Evolutionary conservation across 2,113 vertebrate species (phyloP), one percentile per base, ranked within the genome.

Genomic region (Stegostoma tigrinum): DNA sequence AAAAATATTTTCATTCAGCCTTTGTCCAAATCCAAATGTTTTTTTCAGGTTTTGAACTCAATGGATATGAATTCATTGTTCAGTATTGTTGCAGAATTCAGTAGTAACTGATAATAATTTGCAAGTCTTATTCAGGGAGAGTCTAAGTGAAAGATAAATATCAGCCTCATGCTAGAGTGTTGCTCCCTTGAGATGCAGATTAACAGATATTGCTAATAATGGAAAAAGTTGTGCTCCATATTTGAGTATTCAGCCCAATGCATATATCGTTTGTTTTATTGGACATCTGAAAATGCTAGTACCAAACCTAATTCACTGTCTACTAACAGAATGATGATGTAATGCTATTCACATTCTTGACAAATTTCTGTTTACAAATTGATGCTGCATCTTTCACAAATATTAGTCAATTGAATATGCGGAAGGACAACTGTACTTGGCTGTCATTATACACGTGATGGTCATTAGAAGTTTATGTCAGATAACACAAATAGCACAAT

Each of bases 81-180:
- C 80, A 48, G 15, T 17, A 72, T 24, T 94, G 66, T 95, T 23
- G 67, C 42, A 45, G 24, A 72, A 72, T 95, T 95, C 68, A 95
- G 48, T 70, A 61, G 66, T 38, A n/a, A 52, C 52, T 72, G 94
- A 24, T 52, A 75, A 10, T 95, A 72, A 95, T 95, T 95, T 93
- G 42, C 72, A 19, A 75, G 19, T 72, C 10, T 52, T 1, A 8
- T 45, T 70, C 94, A 95, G 66, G 45, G 21, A 23, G 42, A 95
- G 23, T 24, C 0, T 14, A 95, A 95, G 24, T 17, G 89, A 93
- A 90, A 17, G 61, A 3, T 66, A 93, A 38, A 93, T 38, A 93
- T 38, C 61, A 67, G 64, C 19, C 61, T 64, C 19, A 24, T 95
- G 45, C 38, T 75, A 48, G 42, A 34, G 12, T 3, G 42, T 48